Evolutionary conservation across 2,113 vertebrate genomes (phyloP).

Genomic region (Peucedramus taeniatus): DNA sequence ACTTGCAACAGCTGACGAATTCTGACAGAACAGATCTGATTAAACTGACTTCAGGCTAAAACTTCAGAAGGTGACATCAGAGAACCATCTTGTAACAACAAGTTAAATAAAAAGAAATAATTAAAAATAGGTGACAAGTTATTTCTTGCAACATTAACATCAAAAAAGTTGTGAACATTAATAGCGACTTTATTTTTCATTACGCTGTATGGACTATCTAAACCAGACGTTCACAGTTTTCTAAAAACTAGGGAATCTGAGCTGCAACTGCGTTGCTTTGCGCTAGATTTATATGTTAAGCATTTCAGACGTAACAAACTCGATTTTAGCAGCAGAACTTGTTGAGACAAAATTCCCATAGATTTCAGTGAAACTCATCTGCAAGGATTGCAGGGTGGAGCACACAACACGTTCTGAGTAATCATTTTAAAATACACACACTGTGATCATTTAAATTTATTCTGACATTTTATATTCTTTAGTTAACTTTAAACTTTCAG

Average conservation of each 20-base stretch:
- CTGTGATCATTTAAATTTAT: background rate
- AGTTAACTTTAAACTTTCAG: background rate
- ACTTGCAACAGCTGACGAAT: background rate
- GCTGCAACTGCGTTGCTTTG: background rate
- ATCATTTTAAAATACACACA: background rate
- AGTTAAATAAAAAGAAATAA: background rate
- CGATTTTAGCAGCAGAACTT: background rate
- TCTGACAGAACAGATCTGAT: background rate
- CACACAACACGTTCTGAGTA: background rate
- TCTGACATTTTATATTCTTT: background rate
- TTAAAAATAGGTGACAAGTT: background rate
- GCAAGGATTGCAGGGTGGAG: background rate
- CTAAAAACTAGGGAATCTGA: background rate
- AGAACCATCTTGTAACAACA: background rate
- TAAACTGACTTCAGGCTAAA: background rate
- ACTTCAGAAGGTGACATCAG: background rate
- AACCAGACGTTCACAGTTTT: background rate
- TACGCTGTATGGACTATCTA: accelerated
- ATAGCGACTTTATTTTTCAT: background rate
- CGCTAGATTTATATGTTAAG: background rate
- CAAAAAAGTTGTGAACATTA: background rate
- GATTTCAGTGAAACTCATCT: background rate
- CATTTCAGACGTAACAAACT: background rate
- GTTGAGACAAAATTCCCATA: background rate
- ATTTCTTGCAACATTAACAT: background rate